Base-by-base conservation (phyloP, 2,888 invertebrate species). In the Andrena flavipes region DNA sequence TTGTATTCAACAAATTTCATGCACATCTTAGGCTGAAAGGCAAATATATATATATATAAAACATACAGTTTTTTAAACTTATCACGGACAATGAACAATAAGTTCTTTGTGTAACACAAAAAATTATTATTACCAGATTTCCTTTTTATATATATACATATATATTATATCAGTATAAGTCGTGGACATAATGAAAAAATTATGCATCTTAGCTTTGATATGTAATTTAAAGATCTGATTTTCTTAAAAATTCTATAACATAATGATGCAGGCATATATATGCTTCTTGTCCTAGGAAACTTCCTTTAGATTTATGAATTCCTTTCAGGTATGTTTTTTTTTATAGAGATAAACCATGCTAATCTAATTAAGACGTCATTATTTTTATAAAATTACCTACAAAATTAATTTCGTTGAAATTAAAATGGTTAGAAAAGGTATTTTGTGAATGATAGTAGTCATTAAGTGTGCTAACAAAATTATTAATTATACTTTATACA, bases 401-500 rank as follows among this genome's bases (percentile, higher is more conserved):
- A 42, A 29, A 42, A 42, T 67, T 23, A 6, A 65, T 63, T 26
- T 51, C 26, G 2, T 63, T 30, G 16, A 33, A 72, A 72, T 26
- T 23, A 51, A 72, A 63, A 33, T 33, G 6, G 48, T 49, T 49
- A n/a, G 20, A 49, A 23, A n/a, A 33, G 16, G 48, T 59, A 76
- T 23, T 48, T 29, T 33, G 26, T 23, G 42, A 65, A 77, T 35
- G 54, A 26, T 3, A 77, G 1, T 59, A 59, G 2, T 23, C 23
- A 77, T 10, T 51, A 8, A 30, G 63, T 33, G 26, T 78, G 2
- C 29, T 48, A 56, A 13, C 16, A 54, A 8, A 48, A 78, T 48
- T 35, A 33, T 16, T 49, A 49, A 60, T 35, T 26, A 76, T 64
- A 48, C 10, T 69, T 79, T 30, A 54, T 63, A 80, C 51, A 77